A percentile compares a stretch with the other conserved stretches of the same genome.
Evolutionary conservation across 2,113 vertebrate species (phyloP).

Genomic region (Smithornis capensis): DNA sequence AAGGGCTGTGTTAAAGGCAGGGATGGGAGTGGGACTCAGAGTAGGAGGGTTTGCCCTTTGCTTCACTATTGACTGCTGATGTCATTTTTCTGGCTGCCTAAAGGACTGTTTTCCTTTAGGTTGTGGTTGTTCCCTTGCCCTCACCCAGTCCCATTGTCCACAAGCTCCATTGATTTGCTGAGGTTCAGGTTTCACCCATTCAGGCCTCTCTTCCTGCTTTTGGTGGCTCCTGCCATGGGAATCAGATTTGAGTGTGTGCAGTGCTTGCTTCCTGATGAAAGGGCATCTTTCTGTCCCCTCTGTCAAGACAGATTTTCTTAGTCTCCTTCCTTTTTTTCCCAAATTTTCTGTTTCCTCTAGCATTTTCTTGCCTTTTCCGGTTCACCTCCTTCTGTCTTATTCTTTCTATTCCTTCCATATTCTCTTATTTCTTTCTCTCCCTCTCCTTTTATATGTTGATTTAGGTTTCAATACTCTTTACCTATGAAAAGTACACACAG

Average conservation of each 20-base stretch:
- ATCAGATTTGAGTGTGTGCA: background rate
- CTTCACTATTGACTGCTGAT: background rate
- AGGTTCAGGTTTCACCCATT: background rate
- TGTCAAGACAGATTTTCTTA: background rate
- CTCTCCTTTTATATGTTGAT: background rate
- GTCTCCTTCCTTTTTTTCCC: background rate
- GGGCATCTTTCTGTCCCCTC: background rate
- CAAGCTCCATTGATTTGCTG: background rate
- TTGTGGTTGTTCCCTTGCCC: background rate
- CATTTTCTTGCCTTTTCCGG: background rate
- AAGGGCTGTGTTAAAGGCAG: background rate
- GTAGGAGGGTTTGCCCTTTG: background rate
- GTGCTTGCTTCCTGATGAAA: background rate
- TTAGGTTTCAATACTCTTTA: background rate
- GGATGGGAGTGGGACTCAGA: background rate
- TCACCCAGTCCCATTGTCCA: background rate
- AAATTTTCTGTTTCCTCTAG: background rate
- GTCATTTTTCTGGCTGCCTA: background rate
- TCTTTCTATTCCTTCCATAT: background rate
- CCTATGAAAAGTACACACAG: background rate
- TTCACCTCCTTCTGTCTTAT: background rate
- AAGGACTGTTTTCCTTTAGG: background rate
- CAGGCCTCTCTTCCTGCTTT: slow-evolving; percentile 6
- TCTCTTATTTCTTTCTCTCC: background rate
- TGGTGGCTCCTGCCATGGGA: background rate